Base-by-base conservation (phyloP, 2,888 invertebrate genomes). In the Geotrupes spiniger region DNA sequence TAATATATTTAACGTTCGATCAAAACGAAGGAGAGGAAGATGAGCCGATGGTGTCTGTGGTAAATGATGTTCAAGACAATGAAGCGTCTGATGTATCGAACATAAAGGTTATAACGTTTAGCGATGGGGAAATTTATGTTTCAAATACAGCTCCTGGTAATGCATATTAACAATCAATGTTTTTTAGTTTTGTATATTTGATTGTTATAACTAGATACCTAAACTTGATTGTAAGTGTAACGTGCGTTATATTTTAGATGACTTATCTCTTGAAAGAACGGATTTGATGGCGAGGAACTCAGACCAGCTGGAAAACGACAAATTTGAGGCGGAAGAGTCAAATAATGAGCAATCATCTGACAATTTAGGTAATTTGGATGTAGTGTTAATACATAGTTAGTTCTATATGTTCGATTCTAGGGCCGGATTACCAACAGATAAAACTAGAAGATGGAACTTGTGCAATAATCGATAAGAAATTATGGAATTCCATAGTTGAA, bases 361-460 rank as follows among this genome's bases (percentile, higher is more conserved):
- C 8, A 25, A 27, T 10, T 21, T 17, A 39, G 12, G 39, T 26
- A 26, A 28, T 27, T 39, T 25, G 21, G 2, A 26, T 25, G 2
- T n/a, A 25, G 8, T n/a, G n/a, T n/a, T n/a, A n/a, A n/a, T n/a
- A n/a, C n/a, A n/a, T n/a, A n/a, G n/a, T n/a, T n/a, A n/a, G n/a
- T n/a, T n/a, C n/a, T n/a, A n/a, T n/a, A n/a, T n/a, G n/a, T n/a
- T n/a, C n/a, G n/a, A n/a, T n/a, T n/a, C 9, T 28, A 40, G 27
- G 15, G 51, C 53, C 41, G 41, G 52, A 62, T 46, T 64, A 57
- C 49, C 58, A 63, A 43, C 56, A 61, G 50, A 57, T 69, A 27
- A 54, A 62, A 42, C 56, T 69, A 28, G 64, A 63, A 43, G 68
- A 69, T 54, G 68, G 67, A 10, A 60, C 63, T 9, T 59, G 60